Conservation (phyloP, 2,888 invertebrate species). For the Diarsia rubi region DNA sequence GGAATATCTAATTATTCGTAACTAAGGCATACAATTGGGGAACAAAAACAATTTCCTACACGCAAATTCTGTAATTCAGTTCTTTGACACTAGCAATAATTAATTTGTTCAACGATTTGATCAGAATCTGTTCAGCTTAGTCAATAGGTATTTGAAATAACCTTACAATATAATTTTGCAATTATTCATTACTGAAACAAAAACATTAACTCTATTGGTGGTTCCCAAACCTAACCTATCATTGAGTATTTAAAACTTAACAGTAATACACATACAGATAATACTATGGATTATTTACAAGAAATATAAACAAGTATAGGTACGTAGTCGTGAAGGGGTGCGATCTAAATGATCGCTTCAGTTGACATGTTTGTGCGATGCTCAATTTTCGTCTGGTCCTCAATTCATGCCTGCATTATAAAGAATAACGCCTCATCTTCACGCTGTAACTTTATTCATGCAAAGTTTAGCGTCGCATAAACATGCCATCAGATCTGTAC, state of each 20-base stretch:
- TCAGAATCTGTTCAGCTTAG: slow-evolving; percentile 48
- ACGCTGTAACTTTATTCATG: slow-evolving; percentile 22
- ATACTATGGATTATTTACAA: slow-evolving; percentile 85
- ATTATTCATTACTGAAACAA: slow-evolving; percentile 53
- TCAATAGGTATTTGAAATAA: slow-evolving; percentile 57
- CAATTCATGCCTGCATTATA: slow-evolving; percentile 22
- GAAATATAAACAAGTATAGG: slow-evolving; percentile 71
- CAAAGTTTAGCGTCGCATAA: slow-evolving; percentile 65
- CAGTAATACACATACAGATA: slow-evolving; percentile 75
- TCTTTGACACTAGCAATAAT: slow-evolving; percentile 41
- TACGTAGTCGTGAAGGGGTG: slow-evolving; percentile 70
- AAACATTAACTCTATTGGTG: slow-evolving; percentile 75
- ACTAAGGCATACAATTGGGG: slow-evolving; percentile 26
- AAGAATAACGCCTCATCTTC: slow-evolving; percentile 23
- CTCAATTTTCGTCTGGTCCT: slow-evolving; percentile 42
- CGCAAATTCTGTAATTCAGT: slow-evolving; percentile 46
- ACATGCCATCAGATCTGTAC: slow-evolving; percentile 66
- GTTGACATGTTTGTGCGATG: slow-evolving; percentile 66
- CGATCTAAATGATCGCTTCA: slow-evolving; percentile 60
- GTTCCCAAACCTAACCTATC: slow-evolving; percentile 77
- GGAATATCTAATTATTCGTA: slow-evolving; percentile 44
- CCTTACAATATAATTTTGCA: slow-evolving; percentile 43
- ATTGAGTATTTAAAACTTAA: slow-evolving; percentile 87
- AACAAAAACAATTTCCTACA: slow-evolving; percentile 17
- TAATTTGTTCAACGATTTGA: slow-evolving; percentile 62